Conservation (phyloP, 1,140 invertebrate genomes). For the Sycophaga agraensis region DNA sequence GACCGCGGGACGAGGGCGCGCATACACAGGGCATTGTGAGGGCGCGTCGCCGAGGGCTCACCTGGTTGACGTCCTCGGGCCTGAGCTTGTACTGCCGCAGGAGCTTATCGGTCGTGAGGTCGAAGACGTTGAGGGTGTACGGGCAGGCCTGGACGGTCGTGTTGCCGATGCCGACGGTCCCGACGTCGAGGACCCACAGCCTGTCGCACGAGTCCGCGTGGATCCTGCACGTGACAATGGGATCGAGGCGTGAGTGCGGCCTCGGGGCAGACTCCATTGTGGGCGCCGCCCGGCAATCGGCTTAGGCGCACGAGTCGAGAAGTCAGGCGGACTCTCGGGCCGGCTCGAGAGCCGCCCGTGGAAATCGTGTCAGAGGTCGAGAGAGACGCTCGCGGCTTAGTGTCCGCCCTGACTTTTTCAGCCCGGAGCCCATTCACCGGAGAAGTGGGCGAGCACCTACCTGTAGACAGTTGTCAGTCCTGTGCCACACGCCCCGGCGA, state of each 20-base stretch:
- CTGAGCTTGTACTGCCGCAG: conserved; percentile 71
- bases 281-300: no score
- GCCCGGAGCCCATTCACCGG: background rate
- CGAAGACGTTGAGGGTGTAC: conserved; percentile 72
- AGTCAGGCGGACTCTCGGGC: no score
- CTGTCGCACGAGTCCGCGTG: conserved; percentile 73
- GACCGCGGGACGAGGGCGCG: no score
- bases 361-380: no score
- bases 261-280: no score
- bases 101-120: conserved; percentile 70
- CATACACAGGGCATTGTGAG: no score
- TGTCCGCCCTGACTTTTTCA: no score
- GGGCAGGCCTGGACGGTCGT: conserved; percentile 75
- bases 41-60: no score
- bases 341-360: no score
- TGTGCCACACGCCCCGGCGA: conserved; percentile 70
- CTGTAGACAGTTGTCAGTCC: conserved; percentile 75
- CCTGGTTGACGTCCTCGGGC: conserved; percentile 70
- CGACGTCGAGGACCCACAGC: conserved; percentile 79
- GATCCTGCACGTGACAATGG: conserved; percentile 56
- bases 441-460: conserved; percentile 36
- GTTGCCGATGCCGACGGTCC: conserved; percentile 77
- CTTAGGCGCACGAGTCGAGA: no score
- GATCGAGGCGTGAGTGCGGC: no score
- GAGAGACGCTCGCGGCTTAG: no score